Conservation (phyloP, 2,113 vertebrate genomes). For the Syngnathus scovelli region DNA sequence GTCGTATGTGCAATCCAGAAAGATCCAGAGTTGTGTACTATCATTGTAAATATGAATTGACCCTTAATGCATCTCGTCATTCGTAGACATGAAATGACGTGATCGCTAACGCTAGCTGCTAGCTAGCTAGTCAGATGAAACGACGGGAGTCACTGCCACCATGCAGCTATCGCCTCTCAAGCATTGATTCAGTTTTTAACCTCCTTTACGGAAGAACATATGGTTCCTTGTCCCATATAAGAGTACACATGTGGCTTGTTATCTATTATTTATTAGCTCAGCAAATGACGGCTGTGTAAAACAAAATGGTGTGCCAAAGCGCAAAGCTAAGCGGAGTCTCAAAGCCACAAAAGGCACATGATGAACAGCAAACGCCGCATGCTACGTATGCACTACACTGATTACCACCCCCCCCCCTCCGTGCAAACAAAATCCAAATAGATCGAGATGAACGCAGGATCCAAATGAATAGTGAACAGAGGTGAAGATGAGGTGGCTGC, state of each 20-base stretch:
- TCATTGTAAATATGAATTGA: no score
- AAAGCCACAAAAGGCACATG: not conserved
- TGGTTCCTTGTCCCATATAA: not conserved
- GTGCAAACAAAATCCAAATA: not conserved
- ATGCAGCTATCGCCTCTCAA: not conserved
- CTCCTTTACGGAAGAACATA: no score
- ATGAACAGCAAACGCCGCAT: not conserved
- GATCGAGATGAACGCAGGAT: constrained; percentile 12
- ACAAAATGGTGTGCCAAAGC: not conserved
- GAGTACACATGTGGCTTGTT: not conserved
- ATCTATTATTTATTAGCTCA: not conserved
- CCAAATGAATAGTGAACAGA: constrained; percentile 31
- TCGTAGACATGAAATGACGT: no score
- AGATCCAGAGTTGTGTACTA: not conserved
- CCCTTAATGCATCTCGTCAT: no score
- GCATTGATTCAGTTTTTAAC: not conserved
- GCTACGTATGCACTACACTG: not conserved
- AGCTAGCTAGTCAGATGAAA: no score
- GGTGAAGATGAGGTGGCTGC: constrained; percentile 30
- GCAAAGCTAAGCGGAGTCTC: not conserved
- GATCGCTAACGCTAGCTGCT: no score
- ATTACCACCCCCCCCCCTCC: not conserved
- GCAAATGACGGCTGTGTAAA: not conserved
- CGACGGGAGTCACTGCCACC: no score
- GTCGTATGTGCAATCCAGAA: no score